Base-by-base conservation (phyloP, 2,797 vertebrate species). In the Enteromius treurensis region DNA sequence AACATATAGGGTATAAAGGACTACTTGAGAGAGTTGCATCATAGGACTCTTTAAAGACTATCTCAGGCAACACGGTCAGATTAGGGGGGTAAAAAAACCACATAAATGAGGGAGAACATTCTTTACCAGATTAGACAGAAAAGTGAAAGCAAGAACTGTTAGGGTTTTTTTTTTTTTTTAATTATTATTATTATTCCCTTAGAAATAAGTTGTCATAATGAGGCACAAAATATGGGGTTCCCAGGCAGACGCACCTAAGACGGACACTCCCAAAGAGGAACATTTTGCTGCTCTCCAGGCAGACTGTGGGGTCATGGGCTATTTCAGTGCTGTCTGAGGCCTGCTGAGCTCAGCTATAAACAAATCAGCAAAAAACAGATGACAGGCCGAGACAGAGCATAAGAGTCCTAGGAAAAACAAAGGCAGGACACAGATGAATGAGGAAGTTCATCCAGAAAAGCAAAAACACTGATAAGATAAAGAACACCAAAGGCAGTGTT, bases 51-150 rank as follows among this genome's bases (percentile, higher is more conserved):
- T 40, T 40, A 40, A 42, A 9, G 23, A 26, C 19, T 40, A 10
- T 32, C 13, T 32, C 60, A 58, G 26, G 64, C 51, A 77, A 49
- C 47, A 74, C 4, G 13, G 32, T 53, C 78, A 74, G 29, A 60
- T 55, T 55, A n/a, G 21, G 8, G 26, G 26, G 26, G 26, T 26
- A 26, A 26, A 26, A 51, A 58, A 26, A 19, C 53, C 79, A 79
- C 0, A 5, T 34, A 74, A 65, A 80, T 79, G 89, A 88, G 69
- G 53, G 77, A 87, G 86, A 81, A 83, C 90, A 67, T 75, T 15
- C 32, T 23, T 64, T 78, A 32, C 45, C 40, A 40, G 55, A 77
- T 34, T 62, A 64, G 73, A 29, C 53, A 45, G 47, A 49, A 64
- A 80, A 37, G 47, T 70, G 42, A 73, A 67, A 45, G 77, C 64